A percentile compares a stretch with the other conserved stretches of the same genome.
Evolutionary conservation across 2,113 vertebrate species (phyloP).

Genomic region (Phalacrocorax aristotelis): DNA sequence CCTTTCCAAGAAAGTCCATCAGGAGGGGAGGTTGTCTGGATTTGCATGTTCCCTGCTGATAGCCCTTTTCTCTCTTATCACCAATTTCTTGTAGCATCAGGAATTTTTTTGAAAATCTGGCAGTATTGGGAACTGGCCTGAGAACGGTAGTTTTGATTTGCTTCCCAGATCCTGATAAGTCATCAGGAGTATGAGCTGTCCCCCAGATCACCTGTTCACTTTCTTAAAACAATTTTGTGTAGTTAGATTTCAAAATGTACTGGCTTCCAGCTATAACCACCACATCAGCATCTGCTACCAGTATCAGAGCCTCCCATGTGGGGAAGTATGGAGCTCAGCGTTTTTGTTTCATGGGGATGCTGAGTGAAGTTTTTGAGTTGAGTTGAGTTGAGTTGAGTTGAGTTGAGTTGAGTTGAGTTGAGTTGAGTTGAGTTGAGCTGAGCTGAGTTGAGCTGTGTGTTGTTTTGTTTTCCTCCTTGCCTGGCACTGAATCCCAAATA

Average conservation of each 20-base stretch:
- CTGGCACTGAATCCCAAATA: background rate
- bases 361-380: background rate
- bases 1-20: background rate
- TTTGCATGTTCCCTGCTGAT: background rate
- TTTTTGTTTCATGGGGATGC: background rate
- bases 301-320: background rate
- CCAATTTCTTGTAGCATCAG: background rate
- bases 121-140: background rate
- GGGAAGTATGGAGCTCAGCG: rapidly evolving
- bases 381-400: background rate
- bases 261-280: background rate
- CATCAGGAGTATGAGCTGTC: background rate
- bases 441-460: background rate
- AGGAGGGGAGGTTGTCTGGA: background rate
- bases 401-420: background rate
- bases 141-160: background rate
- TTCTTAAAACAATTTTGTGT: background rate
- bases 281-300: background rate
- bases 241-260: background rate
- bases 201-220: background rate
- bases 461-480: background rate
- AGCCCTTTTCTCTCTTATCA: background rate
- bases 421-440: background rate
- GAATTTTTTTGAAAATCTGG: background rate
- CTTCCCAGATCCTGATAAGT: background rate